Base-by-base conservation (phyloP, 2,797 vertebrate genomes). In the Poecilia picta region DNA sequence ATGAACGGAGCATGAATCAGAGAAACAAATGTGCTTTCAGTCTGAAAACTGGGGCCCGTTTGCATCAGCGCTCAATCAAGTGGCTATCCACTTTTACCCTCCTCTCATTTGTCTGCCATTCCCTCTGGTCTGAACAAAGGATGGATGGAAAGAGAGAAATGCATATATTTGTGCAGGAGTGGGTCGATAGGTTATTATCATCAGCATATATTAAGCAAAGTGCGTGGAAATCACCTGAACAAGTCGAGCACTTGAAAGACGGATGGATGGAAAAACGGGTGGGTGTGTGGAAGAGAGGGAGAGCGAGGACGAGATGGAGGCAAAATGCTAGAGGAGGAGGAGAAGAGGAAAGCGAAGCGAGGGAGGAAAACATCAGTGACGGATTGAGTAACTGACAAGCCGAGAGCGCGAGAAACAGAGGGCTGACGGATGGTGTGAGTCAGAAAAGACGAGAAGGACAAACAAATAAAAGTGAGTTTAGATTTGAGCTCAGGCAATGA, bases 171-270 rank as follows among this genome's bases (percentile, higher is more conserved):
- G 83, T 77, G 86, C 84, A 90, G 90, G 88, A 92, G 91, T 83
- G 73, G 85, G 91, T 93, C 88, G 87, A 93, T 91, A 88, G 87
- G 87, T 88, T 88, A 90, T 93, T 91, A 94, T 91, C 86, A 90
- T 91, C 89, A 89, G 89, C 90, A 92, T 90, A 91, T 89, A 93
- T 93, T 91, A 90, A 81, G 81, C 85, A 91, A 87, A 89, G 80
- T 87, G 83, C 82, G 93, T 92, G 86, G 85, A 93, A 93, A 94
- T 89, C 78, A 89, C 85, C 79, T 76, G 83, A 89, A 86, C 81
- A 86, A 91, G 85, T 92, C 73, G 78, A 76, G 64, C 78, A 84
- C 83, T 90, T 81, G 75, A 89, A 82, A 39, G 41, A 78, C 76
- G 62, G 82, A 83, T 39, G 73, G 72, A 78, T 66, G 45, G 76